phyloP scores from a whole-genome alignment of 2,113 vertebrate species.

The Thunnus maccoyii region DNA sequence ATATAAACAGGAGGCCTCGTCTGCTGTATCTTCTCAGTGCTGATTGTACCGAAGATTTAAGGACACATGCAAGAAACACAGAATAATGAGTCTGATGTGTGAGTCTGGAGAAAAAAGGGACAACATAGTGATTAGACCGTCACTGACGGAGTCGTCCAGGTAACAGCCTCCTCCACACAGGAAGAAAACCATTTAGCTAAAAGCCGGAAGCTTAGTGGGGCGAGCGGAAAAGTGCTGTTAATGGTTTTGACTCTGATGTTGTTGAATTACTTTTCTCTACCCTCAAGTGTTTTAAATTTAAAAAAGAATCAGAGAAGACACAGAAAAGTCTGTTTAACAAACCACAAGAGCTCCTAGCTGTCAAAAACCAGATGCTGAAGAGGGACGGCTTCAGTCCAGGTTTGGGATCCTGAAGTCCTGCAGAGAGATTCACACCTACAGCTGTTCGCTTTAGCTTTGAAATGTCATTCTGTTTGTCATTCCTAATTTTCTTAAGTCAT shows the following conservation, averaged over 20 bases:
- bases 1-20: too few species aligned
- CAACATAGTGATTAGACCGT: slow-evolving; percentile 20
- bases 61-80: too few species aligned
- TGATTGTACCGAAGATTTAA: too few species aligned
- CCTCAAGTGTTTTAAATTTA: slow-evolving; percentile 12
- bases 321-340: background rate
- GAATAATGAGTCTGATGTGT: too few species aligned
- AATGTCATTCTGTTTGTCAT: too few species aligned
- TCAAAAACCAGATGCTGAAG: background rate
- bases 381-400: background rate
- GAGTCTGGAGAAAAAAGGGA: background rate
- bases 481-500: too few species aligned
- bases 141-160: slow-evolving; percentile 31
- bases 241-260: slow-evolving; percentile 35
- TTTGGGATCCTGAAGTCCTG: background rate
- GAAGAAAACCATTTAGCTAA: slow-evolving; percentile 30
- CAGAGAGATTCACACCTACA: background rate
- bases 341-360: background rate
- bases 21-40: too few species aligned
- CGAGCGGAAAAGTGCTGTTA: slow-evolving; percentile 16
- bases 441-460: slow-evolving; percentile 15
- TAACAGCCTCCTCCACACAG: slow-evolving; percentile 39
- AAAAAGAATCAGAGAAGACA: slow-evolving; percentile 4
- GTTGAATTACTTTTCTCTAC: slow-evolving; percentile 32
- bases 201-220: slow-evolving; percentile 5